Evolutionary conservation across 2,888 invertebrate genomes (phyloP).

Genomic region (Helleia helle): DNA sequence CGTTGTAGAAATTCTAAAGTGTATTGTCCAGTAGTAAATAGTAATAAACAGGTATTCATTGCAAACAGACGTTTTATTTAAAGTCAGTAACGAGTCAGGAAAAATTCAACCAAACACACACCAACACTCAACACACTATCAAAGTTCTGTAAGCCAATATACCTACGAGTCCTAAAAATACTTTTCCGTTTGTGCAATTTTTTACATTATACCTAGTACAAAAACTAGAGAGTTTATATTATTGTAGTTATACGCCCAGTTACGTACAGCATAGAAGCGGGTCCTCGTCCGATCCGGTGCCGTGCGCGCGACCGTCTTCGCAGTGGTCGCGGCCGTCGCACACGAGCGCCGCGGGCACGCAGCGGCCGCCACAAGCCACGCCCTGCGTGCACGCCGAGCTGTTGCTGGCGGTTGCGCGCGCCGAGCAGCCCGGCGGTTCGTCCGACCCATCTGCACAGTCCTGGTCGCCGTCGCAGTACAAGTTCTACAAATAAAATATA

Average conservation of each 20-base stretch:
- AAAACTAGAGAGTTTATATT: no score
- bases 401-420: slow-evolving; percentile 13
- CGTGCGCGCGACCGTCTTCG: slow-evolving; percentile 73
- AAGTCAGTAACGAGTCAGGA: no score
- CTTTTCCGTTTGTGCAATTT: no score
- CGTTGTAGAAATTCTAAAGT: no score
- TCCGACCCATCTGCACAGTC: slow-evolving; percentile 82
- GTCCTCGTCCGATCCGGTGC: slow-evolving; percentile 77
- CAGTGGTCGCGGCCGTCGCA: slow-evolving; percentile 85
- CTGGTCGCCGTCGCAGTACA: slow-evolving; percentile 79
- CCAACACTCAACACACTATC: no score
- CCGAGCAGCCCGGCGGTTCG: slow-evolving; percentile 68
- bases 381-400: slow-evolving; percentile 36
- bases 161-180: no score
- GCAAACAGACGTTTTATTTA: no score
- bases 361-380: slow-evolving; percentile 77
- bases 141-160: no score
- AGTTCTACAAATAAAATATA: slow-evolving; percentile 32
- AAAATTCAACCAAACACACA: no score
- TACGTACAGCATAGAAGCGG: slow-evolving; percentile 59
- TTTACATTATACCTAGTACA: no score
- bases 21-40: no score
- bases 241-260: background rate
- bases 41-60: no score
- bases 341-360: slow-evolving; percentile 76